phyloP scores from a whole-genome alignment of 2,888 invertebrate species.

The Calephelis perditalis region DNA sequence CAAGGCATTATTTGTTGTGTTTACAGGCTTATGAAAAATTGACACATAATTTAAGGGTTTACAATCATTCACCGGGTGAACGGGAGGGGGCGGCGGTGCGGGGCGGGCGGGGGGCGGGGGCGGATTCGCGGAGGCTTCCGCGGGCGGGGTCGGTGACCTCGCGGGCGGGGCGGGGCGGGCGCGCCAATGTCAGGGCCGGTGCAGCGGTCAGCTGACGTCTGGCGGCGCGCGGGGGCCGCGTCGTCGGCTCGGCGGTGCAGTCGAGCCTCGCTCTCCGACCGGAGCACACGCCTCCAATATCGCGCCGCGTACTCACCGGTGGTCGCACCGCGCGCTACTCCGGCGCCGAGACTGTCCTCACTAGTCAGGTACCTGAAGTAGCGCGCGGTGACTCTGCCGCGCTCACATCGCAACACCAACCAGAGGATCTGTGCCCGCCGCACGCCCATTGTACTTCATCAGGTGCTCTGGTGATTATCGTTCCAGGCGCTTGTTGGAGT shows the following conservation, averaged over 20 bases:
- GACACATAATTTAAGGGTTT: constrained; percentile 26
- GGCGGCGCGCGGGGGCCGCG: constrained; percentile 72
- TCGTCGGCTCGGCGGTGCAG: constrained; percentile 59
- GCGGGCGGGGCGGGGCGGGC: constrained; percentile 61
- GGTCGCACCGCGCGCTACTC: constrained; percentile 88
- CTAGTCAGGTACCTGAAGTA: constrained; percentile 99
- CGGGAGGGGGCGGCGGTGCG: constrained; percentile 33
- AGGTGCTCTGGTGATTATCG: constrained; percentile 96
- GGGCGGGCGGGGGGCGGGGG: constrained; percentile 40
- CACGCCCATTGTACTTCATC: constrained; percentile 99
- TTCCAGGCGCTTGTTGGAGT: constrained; percentile 99
- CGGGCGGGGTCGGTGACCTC: constrained; percentile 72
- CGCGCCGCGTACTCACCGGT: constrained; percentile 56
- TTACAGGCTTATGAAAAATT: constrained; percentile 1
- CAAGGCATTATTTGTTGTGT: background rate
- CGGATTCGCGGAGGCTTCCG: constrained; percentile 71
- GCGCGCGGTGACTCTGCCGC: constrained; percentile 89
- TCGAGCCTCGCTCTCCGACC: constrained; percentile 56
- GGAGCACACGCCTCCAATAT: constrained; percentile 51
- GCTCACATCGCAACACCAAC: constrained; percentile 28
- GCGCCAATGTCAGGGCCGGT: constrained; percentile 78
- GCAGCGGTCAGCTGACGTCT: constrained; percentile 78
- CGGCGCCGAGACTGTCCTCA: constrained; percentile 89
- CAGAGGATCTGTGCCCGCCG: constrained; percentile 77
- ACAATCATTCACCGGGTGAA: constrained; percentile 58